Conservation (phyloP, 2,888 invertebrate genomes). For the Trypoxylon attenuatum region DNA sequence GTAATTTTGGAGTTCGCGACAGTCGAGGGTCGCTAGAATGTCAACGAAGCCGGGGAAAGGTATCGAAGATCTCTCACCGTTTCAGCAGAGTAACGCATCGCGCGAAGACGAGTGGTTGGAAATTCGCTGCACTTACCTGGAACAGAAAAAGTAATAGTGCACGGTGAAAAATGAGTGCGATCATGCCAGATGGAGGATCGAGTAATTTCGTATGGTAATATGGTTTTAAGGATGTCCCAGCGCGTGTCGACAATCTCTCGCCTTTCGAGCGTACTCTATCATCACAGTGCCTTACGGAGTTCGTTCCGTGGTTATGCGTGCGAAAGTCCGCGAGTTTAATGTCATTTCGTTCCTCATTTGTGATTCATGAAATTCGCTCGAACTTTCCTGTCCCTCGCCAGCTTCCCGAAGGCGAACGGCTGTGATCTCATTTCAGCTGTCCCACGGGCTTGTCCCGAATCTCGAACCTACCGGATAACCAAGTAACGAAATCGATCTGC, state of each 20-base stretch:
- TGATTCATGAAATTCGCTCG: slow-evolving; percentile 62
- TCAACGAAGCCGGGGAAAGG: too few species aligned
- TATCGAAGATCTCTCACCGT: too few species aligned
- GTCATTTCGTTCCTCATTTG: slow-evolving; percentile 63
- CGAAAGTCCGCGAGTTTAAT: slow-evolving; percentile 59
- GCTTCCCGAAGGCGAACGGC: slow-evolving; percentile 47
- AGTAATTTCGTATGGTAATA: slow-evolving; percentile 20
- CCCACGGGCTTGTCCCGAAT: slow-evolving; percentile 49
- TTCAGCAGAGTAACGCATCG: too few species aligned
- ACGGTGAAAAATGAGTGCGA: background rate
- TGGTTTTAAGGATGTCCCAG: slow-evolving; percentile 17
- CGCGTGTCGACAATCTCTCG: slow-evolving; percentile 19
- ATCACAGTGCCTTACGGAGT: slow-evolving; percentile 47
- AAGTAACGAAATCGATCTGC: slow-evolving; percentile 49
- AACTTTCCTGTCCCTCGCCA: slow-evolving; percentile 49
- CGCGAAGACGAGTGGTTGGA: too few species aligned
- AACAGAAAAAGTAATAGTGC: slow-evolving; percentile 42
- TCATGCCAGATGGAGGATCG: slow-evolving; percentile 17
- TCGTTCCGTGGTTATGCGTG: slow-evolving; percentile 47
- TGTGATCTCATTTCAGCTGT: slow-evolving; percentile 59
- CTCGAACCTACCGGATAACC: slow-evolving; percentile 45
- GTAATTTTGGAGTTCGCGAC: background rate
- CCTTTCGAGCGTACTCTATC: slow-evolving; percentile 22
- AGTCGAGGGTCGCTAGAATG: background rate
- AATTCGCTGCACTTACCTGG: slow-evolving; percentile 50